phyloP scores from a whole-genome alignment of 1,140 invertebrate species.

The Leptopilina clavipes region DNA sequence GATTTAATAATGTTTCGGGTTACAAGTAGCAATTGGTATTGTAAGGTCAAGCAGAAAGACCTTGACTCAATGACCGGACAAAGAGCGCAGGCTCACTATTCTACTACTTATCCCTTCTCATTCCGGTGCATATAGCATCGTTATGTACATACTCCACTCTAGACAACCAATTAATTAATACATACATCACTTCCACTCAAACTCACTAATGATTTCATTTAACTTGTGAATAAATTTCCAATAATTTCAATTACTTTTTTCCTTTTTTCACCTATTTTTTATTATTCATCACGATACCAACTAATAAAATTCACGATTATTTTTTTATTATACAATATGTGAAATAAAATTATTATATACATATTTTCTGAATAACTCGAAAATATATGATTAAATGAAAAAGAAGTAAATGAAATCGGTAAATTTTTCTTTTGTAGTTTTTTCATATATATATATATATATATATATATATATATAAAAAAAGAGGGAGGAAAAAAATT shows the following conservation, averaged over 20 bases:
- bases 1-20: background rate
- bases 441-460: no score
- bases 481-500: no score
- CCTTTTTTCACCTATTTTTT: background rate
- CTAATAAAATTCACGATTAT: no score
- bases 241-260: background rate
- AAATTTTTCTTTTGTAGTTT: no score
- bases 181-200: conserved; percentile 26
- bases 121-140: conserved; percentile 41
- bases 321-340: no score
- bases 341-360: no score
- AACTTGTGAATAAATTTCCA: background rate
- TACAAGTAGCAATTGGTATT: conserved; percentile 45
- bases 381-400: no score
- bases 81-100: conserved; percentile 16
- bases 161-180: conserved; percentile 57
- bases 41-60: conserved; percentile 66
- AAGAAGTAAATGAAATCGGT: no score
- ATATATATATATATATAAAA: no score
- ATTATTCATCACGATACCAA: no score
- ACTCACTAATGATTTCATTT: background rate
- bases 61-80: conserved; percentile 66
- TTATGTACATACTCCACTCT: conserved; percentile 51
- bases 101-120: conserved; percentile 44
- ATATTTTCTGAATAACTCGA: no score